Percentiles rank a stretch among this genome's conserved stretches.
Conservation (phyloP, 2,797 vertebrate genomes). For the Macrochelys suwanniensis region DNA sequence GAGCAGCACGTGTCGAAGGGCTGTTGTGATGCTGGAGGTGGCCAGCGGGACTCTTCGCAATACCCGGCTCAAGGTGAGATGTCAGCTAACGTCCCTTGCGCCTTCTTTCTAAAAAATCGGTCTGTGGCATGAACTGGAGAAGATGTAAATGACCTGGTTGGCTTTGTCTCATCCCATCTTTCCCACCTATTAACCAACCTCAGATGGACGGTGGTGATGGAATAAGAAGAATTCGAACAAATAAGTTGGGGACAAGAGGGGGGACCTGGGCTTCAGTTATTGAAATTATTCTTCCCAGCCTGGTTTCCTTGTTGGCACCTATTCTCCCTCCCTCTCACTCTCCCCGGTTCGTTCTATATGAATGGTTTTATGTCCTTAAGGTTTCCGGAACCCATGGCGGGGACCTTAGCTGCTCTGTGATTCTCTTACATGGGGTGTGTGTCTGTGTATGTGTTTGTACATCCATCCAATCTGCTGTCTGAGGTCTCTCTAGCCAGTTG, state of each 20-base stretch:
- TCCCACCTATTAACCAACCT: slow-evolving; percentile 22
- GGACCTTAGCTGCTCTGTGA: slow-evolving; percentile 28
- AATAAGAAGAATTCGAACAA: slow-evolving; percentile 45
- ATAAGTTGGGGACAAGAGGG: slow-evolving; percentile 14
- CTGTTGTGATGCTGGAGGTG: not conserved
- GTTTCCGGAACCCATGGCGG: slow-evolving; percentile 29
- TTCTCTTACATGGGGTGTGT: not conserved
- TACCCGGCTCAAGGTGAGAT: slow-evolving; percentile 25
- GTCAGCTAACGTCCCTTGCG: not conserved
- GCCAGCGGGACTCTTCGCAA: slow-evolving; percentile 11
- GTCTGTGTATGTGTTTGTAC: not conserved
- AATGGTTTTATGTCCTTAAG: slow-evolving; percentile 65
- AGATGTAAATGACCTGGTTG: not conserved
- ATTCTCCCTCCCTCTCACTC: slow-evolving; percentile 24
- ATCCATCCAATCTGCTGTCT: slow-evolving; percentile 19
- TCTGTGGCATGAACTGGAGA: slow-evolving; percentile 12
- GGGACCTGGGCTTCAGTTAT: slow-evolving; percentile 41
- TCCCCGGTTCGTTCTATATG: slow-evolving; percentile 42
- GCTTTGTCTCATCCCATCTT: slow-evolving; percentile 10
- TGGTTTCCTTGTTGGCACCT: slow-evolving; percentile 13
- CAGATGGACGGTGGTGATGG: slow-evolving; percentile 55
- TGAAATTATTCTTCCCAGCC: not conserved
- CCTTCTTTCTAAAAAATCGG: slow-evolving; percentile 38
- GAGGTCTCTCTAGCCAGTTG: not conserved
- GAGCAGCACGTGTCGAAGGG: slow-evolving; percentile 8